Conservation (phyloP, 2,113 vertebrate genomes). For the Prolemur simus region DNA sequence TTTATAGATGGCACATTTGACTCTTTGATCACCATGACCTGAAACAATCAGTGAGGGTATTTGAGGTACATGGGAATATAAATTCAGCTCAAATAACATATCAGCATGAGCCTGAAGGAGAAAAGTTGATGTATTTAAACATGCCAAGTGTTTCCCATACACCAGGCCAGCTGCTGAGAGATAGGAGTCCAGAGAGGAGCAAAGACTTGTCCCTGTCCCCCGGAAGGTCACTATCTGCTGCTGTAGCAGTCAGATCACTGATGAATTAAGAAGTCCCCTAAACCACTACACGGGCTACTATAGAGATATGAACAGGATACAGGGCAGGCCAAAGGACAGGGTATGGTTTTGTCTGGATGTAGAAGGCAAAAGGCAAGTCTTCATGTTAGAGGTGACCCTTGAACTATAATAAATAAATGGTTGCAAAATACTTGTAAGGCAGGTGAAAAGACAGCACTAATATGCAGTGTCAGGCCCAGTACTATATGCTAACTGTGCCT, state of each 20-base stretch:
- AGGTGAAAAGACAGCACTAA: neutral
- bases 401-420: neutral
- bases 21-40: neutral
- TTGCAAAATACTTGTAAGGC: neutral
- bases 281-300: neutral
- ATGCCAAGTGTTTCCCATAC: neutral
- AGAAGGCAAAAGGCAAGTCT: neutral
- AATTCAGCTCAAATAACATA: neutral
- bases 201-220: neutral
- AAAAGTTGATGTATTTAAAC: neutral
- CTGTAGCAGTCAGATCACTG: neutral
- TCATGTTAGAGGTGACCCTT: neutral
- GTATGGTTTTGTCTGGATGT: neutral
- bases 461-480: neutral
- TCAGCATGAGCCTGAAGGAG: accelerated
- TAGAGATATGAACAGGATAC: neutral
- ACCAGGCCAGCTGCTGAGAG: neutral
- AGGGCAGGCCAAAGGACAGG: neutral
- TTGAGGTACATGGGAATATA: neutral
- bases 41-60: neutral
- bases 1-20: neutral
- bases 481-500: neutral
- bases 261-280: neutral
- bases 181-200: neutral
- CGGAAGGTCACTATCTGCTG: neutral